These are phyloP conservation scores for Hydropsyche betteni DNA, from an alignment of 2,888 invertebrate genomes.

Conservation along the genomic window DNA sequence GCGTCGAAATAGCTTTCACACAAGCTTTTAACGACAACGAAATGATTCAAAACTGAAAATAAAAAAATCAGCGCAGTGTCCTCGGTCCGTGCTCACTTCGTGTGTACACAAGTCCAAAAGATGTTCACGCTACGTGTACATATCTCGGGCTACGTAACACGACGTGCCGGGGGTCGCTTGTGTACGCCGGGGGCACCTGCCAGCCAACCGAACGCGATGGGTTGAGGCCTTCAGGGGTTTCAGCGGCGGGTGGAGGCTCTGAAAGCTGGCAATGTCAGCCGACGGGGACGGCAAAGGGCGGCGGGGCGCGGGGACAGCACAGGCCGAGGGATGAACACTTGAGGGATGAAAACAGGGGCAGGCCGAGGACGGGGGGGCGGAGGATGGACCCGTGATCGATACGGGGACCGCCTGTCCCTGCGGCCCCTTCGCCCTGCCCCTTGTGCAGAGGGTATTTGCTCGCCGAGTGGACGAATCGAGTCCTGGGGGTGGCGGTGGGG, in stretches of 20 bases:
- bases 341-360: constrained; percentile 40
- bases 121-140: constrained; percentile 48
- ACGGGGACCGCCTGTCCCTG: constrained; percentile 27
- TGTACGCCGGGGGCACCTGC: constrained; percentile 45
- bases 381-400: constrained; percentile 38
- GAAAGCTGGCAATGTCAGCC: constrained; percentile 37
- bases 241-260: not conserved
- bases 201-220: constrained; percentile 17
- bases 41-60: too few relatives aligned
- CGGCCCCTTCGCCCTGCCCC: not conserved
- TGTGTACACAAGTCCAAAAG: constrained; percentile 52
- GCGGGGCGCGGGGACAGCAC: not conserved
- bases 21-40: too few relatives aligned
- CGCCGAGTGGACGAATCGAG: constrained; percentile 34
- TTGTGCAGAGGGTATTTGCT: constrained; percentile 31
- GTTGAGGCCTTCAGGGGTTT: not conserved
- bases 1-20: too few relatives aligned
- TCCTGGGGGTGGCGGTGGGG: constrained; percentile 19
- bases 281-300: constrained; percentile 31
- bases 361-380: constrained; percentile 27
- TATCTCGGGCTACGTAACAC: constrained; percentile 38
- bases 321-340: constrained; percentile 38
- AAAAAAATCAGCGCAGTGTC: constrained; percentile 40
- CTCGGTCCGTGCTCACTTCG: constrained; percentile 39
- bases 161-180: constrained; percentile 44